Base-by-base conservation (phyloP, 2,888 invertebrate genomes). In the Eupithecia centaureata region DNA sequence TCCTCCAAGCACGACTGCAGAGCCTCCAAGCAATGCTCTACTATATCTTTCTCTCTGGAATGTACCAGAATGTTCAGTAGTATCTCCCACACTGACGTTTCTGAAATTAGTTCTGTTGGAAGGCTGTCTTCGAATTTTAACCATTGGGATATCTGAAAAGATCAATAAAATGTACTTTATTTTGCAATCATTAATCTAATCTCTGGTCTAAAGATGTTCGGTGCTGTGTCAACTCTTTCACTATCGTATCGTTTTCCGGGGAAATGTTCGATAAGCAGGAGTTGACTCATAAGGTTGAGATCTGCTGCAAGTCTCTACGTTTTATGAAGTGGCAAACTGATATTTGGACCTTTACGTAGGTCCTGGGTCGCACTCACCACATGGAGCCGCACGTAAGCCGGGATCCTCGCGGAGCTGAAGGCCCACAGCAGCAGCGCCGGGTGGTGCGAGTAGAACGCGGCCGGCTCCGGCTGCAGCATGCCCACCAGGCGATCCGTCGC, bases 361-460 rank as follows among this genome's bases (percentile, higher is more conserved):
- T 42, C 8, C 2, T 18, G 13, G 10, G n/a, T 8, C 2, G 28
- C 5, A 86, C 90, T 88, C 80, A 93, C 92, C 51, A 93, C 87
- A 69, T 86, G 82, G 65, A 85, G 70, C 65, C 80, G 82, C 1
- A 93, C 77, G 61, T 78, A 77, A 61, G 82, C 76, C 15, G 87
- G 80, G 30, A 92, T 92, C 73, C 91, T 79, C 42, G 83, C 79
- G 0, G 92, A 92, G 1, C 89, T 88, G 74, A 92, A 91, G 0
- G 85, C 81, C 92, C 92, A 92, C 58, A 92, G 73, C 66, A 93
- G 68, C 65, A 92, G 78, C 0, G 91, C 92, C 0, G 92, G 92
- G 71, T 92, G 86, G 67, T 92, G 92, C 0, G 92, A 91, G 72
- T 92, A 93, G 69, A 85, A 89, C 0, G 80, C 58, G 0, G 86